Base-by-base conservation (phyloP, 2,888 invertebrate genomes). In the Disparrhopalites patrizii region DNA sequence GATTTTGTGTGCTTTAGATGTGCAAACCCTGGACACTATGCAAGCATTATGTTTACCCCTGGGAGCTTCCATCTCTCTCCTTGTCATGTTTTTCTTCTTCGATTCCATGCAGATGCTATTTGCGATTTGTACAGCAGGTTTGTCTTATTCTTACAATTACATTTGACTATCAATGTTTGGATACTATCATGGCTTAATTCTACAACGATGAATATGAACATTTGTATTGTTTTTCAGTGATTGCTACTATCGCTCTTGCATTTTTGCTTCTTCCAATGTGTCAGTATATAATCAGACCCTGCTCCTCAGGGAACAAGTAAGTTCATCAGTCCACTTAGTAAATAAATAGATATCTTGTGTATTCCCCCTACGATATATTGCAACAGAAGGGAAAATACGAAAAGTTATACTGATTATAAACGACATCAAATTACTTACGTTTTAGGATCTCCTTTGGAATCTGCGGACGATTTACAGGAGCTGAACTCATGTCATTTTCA, bases 81-180 rank as follows among this genome's bases (percentile, higher is more conserved):
- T 97, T 69, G 88, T 97, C 77, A 97, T 97, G 96, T 97, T 97
- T 82, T 95, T 97, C 85, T 97, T 96, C 83, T 97, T 97, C 79
- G 97, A 97, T 82, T 96, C 96, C 65, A 94, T 97, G 90, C 97
- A 97, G 83, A 91, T 92, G 84, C 86, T 89, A 76, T 95, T 89
- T 83, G 95, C 91, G 72, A 93, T 96, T 77, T 96, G 95, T 80
- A 97, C 97, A 77, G 96, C 97, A 78, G 93, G 96, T 96, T 81
- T 88, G 89, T 85, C 61, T 43, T n/a, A n/a, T n/a, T n/a, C n/a
- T n/a, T n/a, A n/a, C n/a, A n/a, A n/a, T n/a, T n/a, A n/a, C n/a
- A n/a, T n/a, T n/a, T n/a, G n/a, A n/a, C n/a, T n/a, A n/a, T n/a
- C n/a, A n/a, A n/a, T n/a, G n/a, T n/a, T n/a, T n/a, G n/a, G n/a